Percentiles rank a stretch among this genome's conserved stretches.
Evolutionary conservation across 2,797 vertebrate genomes (phyloP).

Genomic region (Hoplostethus mediterraneus): DNA sequence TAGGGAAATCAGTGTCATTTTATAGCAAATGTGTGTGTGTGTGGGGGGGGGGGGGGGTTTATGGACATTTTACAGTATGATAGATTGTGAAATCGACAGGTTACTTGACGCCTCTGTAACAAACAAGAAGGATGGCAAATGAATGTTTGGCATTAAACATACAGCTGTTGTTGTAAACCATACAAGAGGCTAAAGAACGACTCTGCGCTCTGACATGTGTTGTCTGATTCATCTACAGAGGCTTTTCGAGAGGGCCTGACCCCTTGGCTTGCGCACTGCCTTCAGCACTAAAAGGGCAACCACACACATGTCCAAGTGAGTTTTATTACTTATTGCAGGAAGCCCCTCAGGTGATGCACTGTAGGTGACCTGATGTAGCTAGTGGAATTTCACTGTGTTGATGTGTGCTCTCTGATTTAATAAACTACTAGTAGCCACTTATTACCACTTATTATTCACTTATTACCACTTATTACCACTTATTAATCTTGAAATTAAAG

Average conservation of each 20-base stretch:
- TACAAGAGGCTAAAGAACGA: slow-evolving; percentile 7
- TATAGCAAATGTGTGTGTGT: no score
- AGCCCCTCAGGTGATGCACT: slow-evolving; percentile 67
- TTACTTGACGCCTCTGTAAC: slow-evolving; percentile 28
- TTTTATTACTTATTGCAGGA: slow-evolving; percentile 62
- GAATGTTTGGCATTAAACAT: not conserved
- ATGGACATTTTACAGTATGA: slow-evolving; percentile 23
- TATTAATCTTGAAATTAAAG: slow-evolving; percentile 15
- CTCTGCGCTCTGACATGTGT: not conserved
- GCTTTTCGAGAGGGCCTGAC: slow-evolving; percentile 42
- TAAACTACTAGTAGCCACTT: no score
- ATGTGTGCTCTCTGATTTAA: not conserved
- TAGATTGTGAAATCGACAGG: slow-evolving; percentile 24
- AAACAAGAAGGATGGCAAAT: slow-evolving; percentile 6
- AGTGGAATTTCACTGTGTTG: slow-evolving; percentile 50
- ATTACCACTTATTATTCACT: no score
- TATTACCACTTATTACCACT: not conserved
- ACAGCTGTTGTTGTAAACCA: slow-evolving; percentile 17
- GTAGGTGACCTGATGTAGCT: slow-evolving; percentile 57
- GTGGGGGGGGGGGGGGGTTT: no score
- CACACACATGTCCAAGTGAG: slow-evolving; percentile 50
- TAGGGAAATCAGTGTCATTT: no score
- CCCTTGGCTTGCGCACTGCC: slow-evolving; percentile 26
- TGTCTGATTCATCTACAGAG: slow-evolving; percentile 23
- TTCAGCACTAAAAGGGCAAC: slow-evolving; percentile 49